Evolutionary conservation across 2,797 vertebrate genomes (phyloP).

Genomic region (Myotis vivesi): DNA sequence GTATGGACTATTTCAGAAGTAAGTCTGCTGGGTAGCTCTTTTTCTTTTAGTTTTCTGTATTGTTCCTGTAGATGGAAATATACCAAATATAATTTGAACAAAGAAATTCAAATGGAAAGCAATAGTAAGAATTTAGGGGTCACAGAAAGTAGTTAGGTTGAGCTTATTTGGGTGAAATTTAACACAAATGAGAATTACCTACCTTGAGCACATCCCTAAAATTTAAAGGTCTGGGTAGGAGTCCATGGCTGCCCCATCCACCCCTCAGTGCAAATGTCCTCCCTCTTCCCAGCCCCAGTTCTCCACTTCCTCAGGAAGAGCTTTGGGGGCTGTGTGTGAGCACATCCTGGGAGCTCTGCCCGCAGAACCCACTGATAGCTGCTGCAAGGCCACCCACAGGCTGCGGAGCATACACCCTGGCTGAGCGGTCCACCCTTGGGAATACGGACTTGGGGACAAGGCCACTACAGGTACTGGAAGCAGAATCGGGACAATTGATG

Average conservation of each 20-base stretch:
- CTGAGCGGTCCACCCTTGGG: too few relatives aligned
- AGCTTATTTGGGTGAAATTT: neutral
- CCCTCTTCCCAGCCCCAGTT: neutral
- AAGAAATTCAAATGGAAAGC: neutral
- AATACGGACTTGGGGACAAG: neutral
- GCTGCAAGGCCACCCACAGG: neutral
- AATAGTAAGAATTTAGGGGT: neutral
- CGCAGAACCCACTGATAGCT: neutral
- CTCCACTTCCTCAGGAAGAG: neutral
- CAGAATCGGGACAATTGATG: neutral
- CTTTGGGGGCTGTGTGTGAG: neutral
- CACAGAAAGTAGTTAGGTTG: neutral
- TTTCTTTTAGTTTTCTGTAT: neutral
- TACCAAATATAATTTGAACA: neutral
- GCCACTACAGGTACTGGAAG: neutral
- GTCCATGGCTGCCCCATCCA: neutral
- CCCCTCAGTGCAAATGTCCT: neutral
- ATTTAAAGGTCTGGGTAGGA: neutral
- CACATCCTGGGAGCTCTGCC: neutral
- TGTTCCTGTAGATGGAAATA: neutral
- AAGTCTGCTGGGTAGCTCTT: neutral
- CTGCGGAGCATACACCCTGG: too few relatives aligned
- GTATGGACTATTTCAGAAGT: constrained; percentile 4
- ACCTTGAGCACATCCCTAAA: neutral
- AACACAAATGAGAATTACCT: neutral